Evolutionary conservation across 1,140 invertebrate species (phyloP).

Genomic region (Macrocentrus cingulum): DNA sequence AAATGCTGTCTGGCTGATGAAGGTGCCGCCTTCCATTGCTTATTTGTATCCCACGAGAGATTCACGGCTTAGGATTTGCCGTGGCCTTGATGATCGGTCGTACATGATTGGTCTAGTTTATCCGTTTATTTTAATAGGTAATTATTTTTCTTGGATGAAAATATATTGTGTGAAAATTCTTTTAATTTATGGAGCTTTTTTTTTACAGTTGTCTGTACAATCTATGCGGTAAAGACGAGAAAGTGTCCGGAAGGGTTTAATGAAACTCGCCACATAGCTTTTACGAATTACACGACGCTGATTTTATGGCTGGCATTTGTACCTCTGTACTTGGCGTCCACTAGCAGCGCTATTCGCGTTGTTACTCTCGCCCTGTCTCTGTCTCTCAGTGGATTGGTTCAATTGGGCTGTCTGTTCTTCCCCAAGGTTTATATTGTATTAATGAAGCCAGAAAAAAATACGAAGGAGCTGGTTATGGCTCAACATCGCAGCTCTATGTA

Average conservation of each 20-base stretch:
- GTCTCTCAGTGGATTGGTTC: slow-evolving; percentile 60
- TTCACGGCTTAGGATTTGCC: slow-evolving; percentile 50
- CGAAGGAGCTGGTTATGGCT: slow-evolving; percentile 64
- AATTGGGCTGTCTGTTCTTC: slow-evolving; percentile 63
- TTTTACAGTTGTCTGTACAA: slow-evolving; percentile 63
- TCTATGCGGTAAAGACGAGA: slow-evolving; percentile 74
- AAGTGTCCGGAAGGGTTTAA: slow-evolving; percentile 81
- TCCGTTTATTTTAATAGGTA: slow-evolving; percentile 60
- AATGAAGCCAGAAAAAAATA: slow-evolving; percentile 71
- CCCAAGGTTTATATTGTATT: slow-evolving; percentile 69
- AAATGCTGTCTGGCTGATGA: slow-evolving; percentile 59
- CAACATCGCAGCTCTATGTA: slow-evolving; percentile 45
- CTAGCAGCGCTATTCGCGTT: slow-evolving; percentile 61
- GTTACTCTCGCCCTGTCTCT: slow-evolving; percentile 63
- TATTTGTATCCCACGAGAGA: slow-evolving; percentile 55
- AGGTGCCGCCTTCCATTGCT: slow-evolving; percentile 52
- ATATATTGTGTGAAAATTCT: not conserved
- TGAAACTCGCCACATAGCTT: slow-evolving; percentile 73
- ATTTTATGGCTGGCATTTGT: slow-evolving; percentile 78
- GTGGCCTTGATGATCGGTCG: slow-evolving; percentile 59
- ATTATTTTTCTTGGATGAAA: slow-evolving; percentile 19
- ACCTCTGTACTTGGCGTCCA: slow-evolving; percentile 62
- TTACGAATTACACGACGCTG: slow-evolving; percentile 77
- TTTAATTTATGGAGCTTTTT: slow-evolving; percentile 17
- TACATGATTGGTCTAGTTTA: slow-evolving; percentile 63